Percentiles rank a stretch among this genome's conserved stretches.
phyloP scores from a whole-genome alignment of 1,140 invertebrate species.

The Proctacanthus coquilletti region DNA sequence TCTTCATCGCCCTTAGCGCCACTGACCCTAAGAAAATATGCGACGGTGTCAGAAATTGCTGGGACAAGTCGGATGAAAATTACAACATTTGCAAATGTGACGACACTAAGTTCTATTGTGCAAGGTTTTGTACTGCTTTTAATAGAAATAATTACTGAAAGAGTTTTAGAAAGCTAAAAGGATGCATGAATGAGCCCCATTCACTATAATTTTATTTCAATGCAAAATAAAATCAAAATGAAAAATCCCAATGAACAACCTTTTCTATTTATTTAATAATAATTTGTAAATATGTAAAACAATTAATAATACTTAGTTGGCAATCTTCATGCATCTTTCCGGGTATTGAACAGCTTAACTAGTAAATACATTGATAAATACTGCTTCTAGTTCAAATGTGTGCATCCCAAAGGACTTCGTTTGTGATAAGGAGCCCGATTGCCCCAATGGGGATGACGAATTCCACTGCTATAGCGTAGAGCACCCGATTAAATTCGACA shows the following conservation, averaged over 20 bases:
- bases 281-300: no score
- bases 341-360: no score
- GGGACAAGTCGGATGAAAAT: constrained; percentile 63
- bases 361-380: constrained; percentile 3
- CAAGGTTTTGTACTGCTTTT: no score
- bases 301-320: no score
- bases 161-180: constrained; percentile 2
- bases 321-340: no score
- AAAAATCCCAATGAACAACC: not conserved
- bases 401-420: constrained; percentile 54
- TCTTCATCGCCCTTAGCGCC: constrained; percentile 18
- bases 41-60: constrained; percentile 62
- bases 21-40: constrained; percentile 50
- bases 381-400: constrained; percentile 17
- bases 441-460: constrained; percentile 54
- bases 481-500: constrained; percentile 15
- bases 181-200: no score
- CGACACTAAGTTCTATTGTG: constrained; percentile 33
- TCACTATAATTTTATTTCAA: constrained; percentile 1
- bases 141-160: constrained; percentile 7
- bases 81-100: constrained; percentile 44
- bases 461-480: constrained; percentile 31
- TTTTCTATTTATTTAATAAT: no score
- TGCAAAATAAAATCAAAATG: not conserved
- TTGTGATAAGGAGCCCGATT: constrained; percentile 53